phyloP scores from a whole-genome alignment of 2,888 invertebrate species.

The Myathropa florea region DNA sequence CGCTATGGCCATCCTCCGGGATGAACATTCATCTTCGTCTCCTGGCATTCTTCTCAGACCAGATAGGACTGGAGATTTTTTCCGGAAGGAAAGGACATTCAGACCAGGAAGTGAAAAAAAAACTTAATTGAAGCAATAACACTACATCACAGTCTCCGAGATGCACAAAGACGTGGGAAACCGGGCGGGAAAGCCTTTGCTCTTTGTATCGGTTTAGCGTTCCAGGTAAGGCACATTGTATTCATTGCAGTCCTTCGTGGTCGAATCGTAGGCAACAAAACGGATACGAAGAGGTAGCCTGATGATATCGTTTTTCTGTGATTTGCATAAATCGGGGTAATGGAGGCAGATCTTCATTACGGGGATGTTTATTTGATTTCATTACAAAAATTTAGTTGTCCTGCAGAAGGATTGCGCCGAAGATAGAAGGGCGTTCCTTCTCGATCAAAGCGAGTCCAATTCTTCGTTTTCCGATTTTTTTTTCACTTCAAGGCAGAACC shows the following conservation, averaged over 20 bases:
- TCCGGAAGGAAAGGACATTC: background rate
- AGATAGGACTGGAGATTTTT: background rate
- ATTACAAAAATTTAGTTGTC: constrained; percentile 47
- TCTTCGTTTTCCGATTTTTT: constrained; percentile 9
- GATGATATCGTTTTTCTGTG: constrained; percentile 57
- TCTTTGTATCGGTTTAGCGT: constrained; percentile 30
- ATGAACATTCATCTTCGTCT: constrained; percentile 49
- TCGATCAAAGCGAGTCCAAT: constrained; percentile 43
- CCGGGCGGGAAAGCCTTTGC: background rate
- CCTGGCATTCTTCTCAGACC: background rate
- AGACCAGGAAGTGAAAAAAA: constrained; percentile 35
- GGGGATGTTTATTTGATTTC: constrained; percentile 62
- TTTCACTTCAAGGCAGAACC: constrained; percentile 21
- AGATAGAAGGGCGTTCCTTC: constrained; percentile 4
- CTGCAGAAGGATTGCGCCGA: background rate
- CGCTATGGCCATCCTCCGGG: background rate
- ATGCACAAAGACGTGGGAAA: constrained; percentile 52
- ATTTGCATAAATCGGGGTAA: constrained; percentile 53
- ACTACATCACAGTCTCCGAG: constrained; percentile 30
- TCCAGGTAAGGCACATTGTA: constrained; percentile 26
- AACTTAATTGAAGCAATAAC: constrained; percentile 63
- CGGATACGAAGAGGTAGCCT: constrained; percentile 58
- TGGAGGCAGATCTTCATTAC: constrained; percentile 42
- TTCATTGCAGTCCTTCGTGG: constrained; percentile 53
- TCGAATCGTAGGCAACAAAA: constrained; percentile 54